Conservation (phyloP, 2,113 vertebrate genomes). For the Oreamnos americanus region DNA sequence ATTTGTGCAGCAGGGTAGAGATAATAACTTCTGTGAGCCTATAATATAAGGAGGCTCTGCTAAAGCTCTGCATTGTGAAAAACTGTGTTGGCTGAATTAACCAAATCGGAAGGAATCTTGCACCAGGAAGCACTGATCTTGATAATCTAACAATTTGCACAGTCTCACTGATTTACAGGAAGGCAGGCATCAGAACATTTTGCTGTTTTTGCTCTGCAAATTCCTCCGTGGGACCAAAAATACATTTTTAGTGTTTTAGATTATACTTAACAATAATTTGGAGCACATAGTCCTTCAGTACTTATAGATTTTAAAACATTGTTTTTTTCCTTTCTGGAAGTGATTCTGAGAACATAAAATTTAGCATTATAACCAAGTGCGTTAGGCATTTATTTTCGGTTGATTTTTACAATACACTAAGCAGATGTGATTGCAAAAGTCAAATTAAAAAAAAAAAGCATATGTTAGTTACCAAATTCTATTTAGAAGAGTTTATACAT, state of each 20-base stretch:
- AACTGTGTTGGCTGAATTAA: neutral
- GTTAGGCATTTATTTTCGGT: neutral
- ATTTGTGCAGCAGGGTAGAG: conserved; percentile 47
- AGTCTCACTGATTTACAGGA: neutral
- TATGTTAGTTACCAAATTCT: neutral
- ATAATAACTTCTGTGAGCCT: neutral
- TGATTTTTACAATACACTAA: neutral
- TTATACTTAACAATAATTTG: conserved; percentile 4
- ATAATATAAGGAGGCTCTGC: neutral
- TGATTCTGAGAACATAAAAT: neutral
- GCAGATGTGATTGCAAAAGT: neutral
- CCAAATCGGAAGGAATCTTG: neutral
- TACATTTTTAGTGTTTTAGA: neutral
- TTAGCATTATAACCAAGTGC: neutral
- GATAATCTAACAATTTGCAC: neutral
- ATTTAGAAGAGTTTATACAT: neutral
- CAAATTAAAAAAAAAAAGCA: conserved; percentile 10
- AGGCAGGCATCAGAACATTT: neutral
- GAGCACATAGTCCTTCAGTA: neutral
- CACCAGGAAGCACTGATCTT: neutral
- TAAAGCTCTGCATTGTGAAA: neutral
- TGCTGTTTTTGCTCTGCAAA: neutral
- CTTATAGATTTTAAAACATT: neutral
- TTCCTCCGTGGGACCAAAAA: neutral
- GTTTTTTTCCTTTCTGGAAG: neutral